phyloP scores from a whole-genome alignment of 2,797 vertebrate species.

The Melanotaenia maccullochi region DNA sequence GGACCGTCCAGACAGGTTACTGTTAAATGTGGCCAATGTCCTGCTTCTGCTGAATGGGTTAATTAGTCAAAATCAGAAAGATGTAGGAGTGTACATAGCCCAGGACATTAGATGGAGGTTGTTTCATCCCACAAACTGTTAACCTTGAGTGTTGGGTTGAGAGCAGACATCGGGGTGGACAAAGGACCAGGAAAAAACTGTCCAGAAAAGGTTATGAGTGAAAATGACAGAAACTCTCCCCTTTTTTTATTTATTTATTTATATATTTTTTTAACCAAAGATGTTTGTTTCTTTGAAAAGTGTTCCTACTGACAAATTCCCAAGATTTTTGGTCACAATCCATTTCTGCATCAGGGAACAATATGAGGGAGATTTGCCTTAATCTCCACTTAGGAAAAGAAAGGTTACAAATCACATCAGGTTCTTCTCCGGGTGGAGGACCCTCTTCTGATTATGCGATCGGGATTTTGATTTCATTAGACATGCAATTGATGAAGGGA shows the following conservation, averaged over 20 bases:
- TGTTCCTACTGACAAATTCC: conserved; percentile 46
- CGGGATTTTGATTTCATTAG: conserved; percentile 90
- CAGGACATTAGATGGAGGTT: conserved; percentile 61
- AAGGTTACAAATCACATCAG: conserved; percentile 86
- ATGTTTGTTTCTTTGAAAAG: conserved; percentile 34
- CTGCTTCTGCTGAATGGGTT: conserved; percentile 62
- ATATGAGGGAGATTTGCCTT: conserved; percentile 80
- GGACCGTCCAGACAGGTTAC: conserved; percentile 56
- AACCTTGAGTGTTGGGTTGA: conserved; percentile 73
- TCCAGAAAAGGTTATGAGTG: conserved; percentile 30
- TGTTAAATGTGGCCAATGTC: conserved; percentile 50
- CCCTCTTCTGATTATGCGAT: conserved; percentile 87
- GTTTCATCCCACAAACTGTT: conserved; percentile 65
- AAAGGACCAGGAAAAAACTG: conserved; percentile 51
- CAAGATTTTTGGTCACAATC: conserved; percentile 43
- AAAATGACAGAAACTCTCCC: conserved; percentile 20
- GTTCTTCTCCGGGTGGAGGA: conserved; percentile 82
- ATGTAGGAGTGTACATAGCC: conserved; percentile 69
- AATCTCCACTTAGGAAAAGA: conserved; percentile 83
- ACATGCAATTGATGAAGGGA: conserved; percentile 89
- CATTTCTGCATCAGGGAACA: conserved; percentile 69
- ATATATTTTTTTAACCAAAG: conserved; percentile 3
- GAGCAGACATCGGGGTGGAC: conserved; percentile 45
- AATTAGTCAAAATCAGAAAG: conserved; percentile 76
- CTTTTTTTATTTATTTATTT: background rate